These are phyloP conservation scores for Mustela lutreola DNA, from an alignment of 2,113 vertebrate genomes.

Conservation along the genomic window DNA sequence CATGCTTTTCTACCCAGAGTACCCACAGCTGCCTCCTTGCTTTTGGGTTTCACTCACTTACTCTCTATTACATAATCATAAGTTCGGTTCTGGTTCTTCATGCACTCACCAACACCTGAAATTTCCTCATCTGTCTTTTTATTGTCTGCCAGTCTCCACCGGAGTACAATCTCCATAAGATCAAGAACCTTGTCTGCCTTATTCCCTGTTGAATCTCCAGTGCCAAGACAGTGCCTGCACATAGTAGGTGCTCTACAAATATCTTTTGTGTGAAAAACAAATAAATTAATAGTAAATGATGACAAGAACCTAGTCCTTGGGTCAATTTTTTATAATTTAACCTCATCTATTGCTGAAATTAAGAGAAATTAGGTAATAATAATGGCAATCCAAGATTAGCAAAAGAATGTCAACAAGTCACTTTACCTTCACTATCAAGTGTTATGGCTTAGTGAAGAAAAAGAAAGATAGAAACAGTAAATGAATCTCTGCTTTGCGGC, in stretches of 20 bases:
- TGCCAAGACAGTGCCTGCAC: background rate
- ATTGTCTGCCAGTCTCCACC: background rate
- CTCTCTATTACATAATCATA: background rate
- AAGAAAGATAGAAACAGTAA: slow-evolving; percentile 23
- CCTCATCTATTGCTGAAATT: background rate
- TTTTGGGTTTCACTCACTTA: background rate
- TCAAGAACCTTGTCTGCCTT: background rate
- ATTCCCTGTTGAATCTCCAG: background rate
- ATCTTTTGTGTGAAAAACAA: background rate
- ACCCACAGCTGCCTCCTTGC: background rate
- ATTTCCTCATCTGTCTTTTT: background rate
- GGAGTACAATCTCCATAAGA: background rate
- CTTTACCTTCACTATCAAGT: background rate
- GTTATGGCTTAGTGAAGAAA: slow-evolving; percentile 43
- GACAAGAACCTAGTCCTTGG: background rate
- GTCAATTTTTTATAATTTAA: background rate
- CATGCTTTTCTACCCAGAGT: background rate
- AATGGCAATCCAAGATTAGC: background rate
- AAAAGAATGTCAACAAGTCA: background rate
- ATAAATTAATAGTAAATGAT: background rate
- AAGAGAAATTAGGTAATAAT: background rate
- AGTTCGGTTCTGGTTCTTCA: background rate
- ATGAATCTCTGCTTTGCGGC: background rate
- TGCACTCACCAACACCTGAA: background rate
- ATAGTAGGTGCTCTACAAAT: background rate